phyloP scores from a whole-genome alignment of 1,140 invertebrate species.

The Eciton burchellii region DNA sequence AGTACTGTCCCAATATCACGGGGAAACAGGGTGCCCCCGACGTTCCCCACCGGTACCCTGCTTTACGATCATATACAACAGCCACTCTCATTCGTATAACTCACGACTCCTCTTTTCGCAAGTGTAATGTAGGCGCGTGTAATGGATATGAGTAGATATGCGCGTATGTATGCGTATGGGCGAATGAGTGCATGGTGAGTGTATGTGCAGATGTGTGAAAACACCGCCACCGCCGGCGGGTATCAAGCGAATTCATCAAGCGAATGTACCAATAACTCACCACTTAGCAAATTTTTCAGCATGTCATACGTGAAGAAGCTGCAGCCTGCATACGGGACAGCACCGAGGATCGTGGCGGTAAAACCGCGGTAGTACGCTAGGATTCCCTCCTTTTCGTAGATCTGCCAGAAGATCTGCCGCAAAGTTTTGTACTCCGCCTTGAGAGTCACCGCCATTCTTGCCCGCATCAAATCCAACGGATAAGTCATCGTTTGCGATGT shows the following conservation, averaged over 20 bases:
- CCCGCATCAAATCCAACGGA: slow-evolving; percentile 97
- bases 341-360: slow-evolving; percentile 95
- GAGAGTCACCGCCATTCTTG: slow-evolving; percentile 98
- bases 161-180: too few species aligned
- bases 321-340: slow-evolving; percentile 98
- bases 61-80: slow-evolving; percentile 71
- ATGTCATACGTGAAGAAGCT: slow-evolving; percentile 99
- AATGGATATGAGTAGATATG: too few species aligned
- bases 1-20: slow-evolving; percentile 75
- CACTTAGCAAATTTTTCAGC: slow-evolving; percentile 92
- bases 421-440: slow-evolving; percentile 89
- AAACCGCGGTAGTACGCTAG: slow-evolving; percentile 94
- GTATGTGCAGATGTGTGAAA: slow-evolving; percentile 59
- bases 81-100: slow-evolving; percentile 70
- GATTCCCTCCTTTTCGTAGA: slow-evolving; percentile 93
- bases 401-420: slow-evolving; percentile 93
- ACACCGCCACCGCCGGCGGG: slow-evolving; percentile 60
- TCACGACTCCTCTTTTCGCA: slow-evolving; percentile 43
- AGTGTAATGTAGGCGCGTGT: slow-evolving; percentile 14
- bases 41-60: slow-evolving; percentile 75
- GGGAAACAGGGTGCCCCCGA: slow-evolving; percentile 75
- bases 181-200: too few species aligned
- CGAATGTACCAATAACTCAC: slow-evolving; percentile 86
- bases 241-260: slow-evolving; percentile 47
- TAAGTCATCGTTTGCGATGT: slow-evolving; percentile 98